phyloP scores from a whole-genome alignment of 2,113 vertebrate genomes.

The Xiphophorus hellerii region DNA sequence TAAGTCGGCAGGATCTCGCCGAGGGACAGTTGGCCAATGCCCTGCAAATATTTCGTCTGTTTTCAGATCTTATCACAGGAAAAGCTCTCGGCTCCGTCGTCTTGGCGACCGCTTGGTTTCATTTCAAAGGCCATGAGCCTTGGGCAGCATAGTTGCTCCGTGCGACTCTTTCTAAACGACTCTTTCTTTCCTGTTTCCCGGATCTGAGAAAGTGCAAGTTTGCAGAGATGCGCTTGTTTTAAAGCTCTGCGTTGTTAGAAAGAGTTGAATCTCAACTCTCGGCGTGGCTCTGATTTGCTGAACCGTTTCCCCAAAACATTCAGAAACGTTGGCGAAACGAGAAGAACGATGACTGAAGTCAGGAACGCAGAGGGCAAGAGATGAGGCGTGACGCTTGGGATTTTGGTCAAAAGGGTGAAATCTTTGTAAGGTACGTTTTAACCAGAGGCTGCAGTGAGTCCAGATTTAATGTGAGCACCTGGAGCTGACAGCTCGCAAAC shows the following conservation, averaged over 20 bases:
- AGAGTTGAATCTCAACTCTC: no score
- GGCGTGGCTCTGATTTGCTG: no score
- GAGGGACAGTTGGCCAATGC: no score
- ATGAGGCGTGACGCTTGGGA: background rate
- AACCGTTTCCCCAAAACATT: no score
- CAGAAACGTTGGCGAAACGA: no score
- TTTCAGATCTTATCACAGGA: constrained; percentile 5
- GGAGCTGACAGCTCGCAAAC: background rate
- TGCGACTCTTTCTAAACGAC: background rate
- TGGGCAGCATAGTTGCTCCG: background rate
- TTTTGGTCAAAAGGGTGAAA: no score
- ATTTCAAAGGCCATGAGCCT: background rate
- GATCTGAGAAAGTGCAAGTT: no score
- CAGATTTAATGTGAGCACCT: background rate
- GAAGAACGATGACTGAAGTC: no score
- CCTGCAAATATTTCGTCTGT: background rate
- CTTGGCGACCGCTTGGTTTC: background rate
- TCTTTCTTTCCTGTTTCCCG: background rate
- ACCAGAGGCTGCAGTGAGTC: background rate
- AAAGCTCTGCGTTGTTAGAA: no score
- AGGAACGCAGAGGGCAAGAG: background rate
- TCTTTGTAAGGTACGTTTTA: background rate
- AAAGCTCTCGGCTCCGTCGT: background rate
- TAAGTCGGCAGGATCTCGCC: background rate
- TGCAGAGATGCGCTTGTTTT: no score